Conservation (phyloP, 2,113 vertebrate species). For the Camelus dromedarius region DNA sequence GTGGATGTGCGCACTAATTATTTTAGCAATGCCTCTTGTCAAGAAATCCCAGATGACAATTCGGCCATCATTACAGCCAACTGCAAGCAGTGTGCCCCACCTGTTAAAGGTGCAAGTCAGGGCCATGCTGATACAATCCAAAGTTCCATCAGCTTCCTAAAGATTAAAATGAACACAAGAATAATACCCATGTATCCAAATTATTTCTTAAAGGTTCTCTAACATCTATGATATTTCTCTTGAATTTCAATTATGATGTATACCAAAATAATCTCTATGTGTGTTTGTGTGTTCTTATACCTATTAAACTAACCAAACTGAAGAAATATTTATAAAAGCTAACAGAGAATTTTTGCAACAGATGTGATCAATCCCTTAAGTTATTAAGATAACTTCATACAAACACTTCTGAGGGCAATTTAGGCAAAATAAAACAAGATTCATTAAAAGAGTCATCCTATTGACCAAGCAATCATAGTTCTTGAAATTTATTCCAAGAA, state of each 20-base stretch:
- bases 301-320: conserved; percentile 50
- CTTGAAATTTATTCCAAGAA: neutral
- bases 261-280: neutral
- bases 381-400: neutral
- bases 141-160: conserved; percentile 97
- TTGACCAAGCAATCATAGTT: neutral
- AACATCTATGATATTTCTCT: neutral
- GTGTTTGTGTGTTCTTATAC: neutral
- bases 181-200: neutral
- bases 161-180: conserved; percentile 51
- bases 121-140: conserved; percentile 99
- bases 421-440: conserved; percentile 19
- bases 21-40: conserved; percentile 98
- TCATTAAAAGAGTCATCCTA: neutral
- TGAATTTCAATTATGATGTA: conserved; percentile 23
- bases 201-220: conserved; percentile 10
- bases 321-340: conserved; percentile 33
- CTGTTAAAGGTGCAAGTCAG: conserved; percentile 99
- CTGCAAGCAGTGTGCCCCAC: conserved; percentile 98
- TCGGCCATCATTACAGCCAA: conserved; percentile 98
- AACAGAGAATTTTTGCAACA: neutral
- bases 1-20: conserved; percentile 99
- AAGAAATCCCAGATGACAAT: conserved; percentile 99
- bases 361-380: neutral
- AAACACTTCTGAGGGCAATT: neutral